phyloP scores from a whole-genome alignment of 1,140 invertebrate genomes.

The Danaus melanippus region DNA sequence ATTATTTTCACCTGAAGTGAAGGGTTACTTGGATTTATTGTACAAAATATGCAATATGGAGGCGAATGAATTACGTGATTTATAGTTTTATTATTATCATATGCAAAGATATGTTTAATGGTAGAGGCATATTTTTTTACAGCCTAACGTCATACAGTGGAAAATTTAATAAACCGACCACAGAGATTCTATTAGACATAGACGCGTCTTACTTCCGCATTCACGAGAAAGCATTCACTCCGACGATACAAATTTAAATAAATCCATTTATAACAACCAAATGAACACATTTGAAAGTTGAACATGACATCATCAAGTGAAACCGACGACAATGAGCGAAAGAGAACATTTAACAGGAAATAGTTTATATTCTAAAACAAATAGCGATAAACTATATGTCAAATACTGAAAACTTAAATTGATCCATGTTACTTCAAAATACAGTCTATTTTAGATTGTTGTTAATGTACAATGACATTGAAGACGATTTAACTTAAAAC shows the following conservation, averaged over 20 bases:
- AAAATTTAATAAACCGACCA: too few relatives aligned
- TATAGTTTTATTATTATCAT: too few relatives aligned
- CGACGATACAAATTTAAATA: too few relatives aligned
- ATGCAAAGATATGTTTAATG: too few relatives aligned
- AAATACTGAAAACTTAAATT: conserved; percentile 12
- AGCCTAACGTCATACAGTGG: too few relatives aligned
- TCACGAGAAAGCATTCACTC: too few relatives aligned
- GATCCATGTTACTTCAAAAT: conserved; percentile 13
- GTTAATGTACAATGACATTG: conserved; percentile 6
- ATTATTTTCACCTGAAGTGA: conserved; percentile 65
- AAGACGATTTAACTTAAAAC: conserved; percentile 52
- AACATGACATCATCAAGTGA: conserved; percentile 60
- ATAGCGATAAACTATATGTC: conserved; percentile 54
- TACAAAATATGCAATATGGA: too few relatives aligned
- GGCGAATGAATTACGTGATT: too few relatives aligned
- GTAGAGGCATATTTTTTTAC: too few relatives aligned
- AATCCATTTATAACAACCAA: too few relatives aligned
- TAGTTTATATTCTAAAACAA: conserved; percentile 69
- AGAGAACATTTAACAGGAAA: conserved; percentile 64
- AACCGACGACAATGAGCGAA: conserved; percentile 55
- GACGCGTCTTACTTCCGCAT: too few relatives aligned
- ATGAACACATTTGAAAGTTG: conserved; percentile 32
- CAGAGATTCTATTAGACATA: too few relatives aligned
- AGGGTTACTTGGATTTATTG: conserved; percentile 40
- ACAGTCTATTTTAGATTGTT: conserved; percentile 22